A percentile compares a stretch with the other conserved stretches of the same genome.
These are phyloP conservation scores for Harpegnathos saltator DNA, from an alignment of 1,140 invertebrate genomes.

Conservation along the genomic window DNA sequence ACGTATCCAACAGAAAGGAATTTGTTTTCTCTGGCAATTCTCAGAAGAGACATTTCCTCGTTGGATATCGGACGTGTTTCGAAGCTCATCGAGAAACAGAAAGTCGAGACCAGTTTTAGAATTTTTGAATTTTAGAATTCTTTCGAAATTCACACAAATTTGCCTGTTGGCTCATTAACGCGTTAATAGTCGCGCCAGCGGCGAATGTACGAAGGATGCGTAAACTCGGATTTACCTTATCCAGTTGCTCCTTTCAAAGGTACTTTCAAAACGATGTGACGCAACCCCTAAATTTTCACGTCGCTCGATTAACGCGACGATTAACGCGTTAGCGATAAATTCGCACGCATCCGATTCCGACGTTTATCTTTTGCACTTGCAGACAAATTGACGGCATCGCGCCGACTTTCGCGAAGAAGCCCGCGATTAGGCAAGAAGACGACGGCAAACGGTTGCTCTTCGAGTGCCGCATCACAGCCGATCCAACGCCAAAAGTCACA, in stretches of 20 bases:
- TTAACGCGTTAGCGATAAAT: constrained; percentile 44
- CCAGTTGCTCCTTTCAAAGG: not conserved
- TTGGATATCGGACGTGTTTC: too few relatives aligned
- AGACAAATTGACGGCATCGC: constrained; percentile 99
- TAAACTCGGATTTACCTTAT: too few relatives aligned
- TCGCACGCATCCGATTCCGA: not conserved
- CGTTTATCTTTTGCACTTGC: constrained; percentile 67
- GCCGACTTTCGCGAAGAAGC: constrained; percentile 98
- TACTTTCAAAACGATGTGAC: not conserved
- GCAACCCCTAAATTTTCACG: constrained; percentile 1
- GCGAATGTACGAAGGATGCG: not conserved
- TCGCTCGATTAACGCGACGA: not conserved
- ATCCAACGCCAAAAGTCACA: constrained; percentile 95
- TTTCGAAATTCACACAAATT: too few relatives aligned
- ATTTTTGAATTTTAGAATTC: too few relatives aligned
- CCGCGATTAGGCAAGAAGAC: constrained; percentile 97
- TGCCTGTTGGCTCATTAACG: not conserved
- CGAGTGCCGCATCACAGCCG: constrained; percentile 97
- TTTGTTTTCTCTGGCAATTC: too few relatives aligned
- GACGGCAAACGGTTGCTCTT: constrained; percentile 98
- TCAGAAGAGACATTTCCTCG: too few relatives aligned
- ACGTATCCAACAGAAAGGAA: too few relatives aligned
- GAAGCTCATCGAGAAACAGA: too few relatives aligned
- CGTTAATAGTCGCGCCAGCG: not conserved
- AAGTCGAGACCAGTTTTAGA: too few relatives aligned